phyloP scores from a whole-genome alignment of 2,888 invertebrate genomes.

The Napeogenes inachia region DNA sequence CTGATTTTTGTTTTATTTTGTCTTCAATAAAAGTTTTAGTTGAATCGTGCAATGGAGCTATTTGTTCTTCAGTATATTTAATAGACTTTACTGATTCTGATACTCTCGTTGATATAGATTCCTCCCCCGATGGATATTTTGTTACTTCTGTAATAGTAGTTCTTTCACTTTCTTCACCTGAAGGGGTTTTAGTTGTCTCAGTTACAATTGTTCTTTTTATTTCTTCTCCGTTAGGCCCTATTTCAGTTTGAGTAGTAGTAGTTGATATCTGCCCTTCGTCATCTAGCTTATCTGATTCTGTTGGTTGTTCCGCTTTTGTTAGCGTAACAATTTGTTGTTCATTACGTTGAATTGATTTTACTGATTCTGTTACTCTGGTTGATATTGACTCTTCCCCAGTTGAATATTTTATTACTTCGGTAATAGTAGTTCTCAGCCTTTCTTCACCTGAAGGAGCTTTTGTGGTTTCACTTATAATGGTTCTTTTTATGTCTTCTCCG shows the following conservation, averaged over 20 bases:
- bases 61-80: constrained; percentile 14
- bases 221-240: constrained; percentile 24
- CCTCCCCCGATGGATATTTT: constrained; percentile 31
- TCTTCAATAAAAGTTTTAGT: constrained; percentile 9
- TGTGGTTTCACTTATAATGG: constrained; percentile 24
- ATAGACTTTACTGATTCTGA: constrained; percentile 23
- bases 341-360: constrained; percentile 10
- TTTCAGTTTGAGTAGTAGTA: constrained; percentile 19
- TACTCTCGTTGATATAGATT: constrained; percentile 29
- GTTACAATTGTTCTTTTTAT: constrained; percentile 26
- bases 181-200: constrained; percentile 26
- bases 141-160: constrained; percentile 28
- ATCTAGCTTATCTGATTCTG: constrained; percentile 10
- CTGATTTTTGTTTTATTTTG: background rate
- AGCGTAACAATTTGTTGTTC: constrained; percentile 18
- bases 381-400: constrained; percentile 28
- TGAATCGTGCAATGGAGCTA: constrained; percentile 14
- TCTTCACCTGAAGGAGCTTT: constrained; percentile 31
- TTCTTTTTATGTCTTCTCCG: constrained; percentile 27
- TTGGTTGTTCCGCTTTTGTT: constrained; percentile 3
- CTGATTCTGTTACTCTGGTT: constrained; percentile 30
- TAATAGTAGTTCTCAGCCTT: constrained; percentile 27
- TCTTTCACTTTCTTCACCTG: constrained; percentile 30
- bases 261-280: constrained; percentile 14
- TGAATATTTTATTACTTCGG: constrained; percentile 30